Conservation (phyloP, 2,888 invertebrate species). For the Drosophila anomelani region DNA sequence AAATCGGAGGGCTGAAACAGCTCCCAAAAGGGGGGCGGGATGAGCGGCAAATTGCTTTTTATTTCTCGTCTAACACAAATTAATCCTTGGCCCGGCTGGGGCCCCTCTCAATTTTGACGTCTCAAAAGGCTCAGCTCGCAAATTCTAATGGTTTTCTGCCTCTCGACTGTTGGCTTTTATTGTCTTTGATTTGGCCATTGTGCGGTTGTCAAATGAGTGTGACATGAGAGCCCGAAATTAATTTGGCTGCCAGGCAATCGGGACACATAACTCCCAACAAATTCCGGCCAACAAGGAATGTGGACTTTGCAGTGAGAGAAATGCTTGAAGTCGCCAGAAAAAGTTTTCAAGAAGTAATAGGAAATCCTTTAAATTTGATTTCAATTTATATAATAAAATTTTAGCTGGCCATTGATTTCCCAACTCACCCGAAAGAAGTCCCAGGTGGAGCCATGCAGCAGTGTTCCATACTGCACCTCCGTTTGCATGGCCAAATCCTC, state of each 20-base stretch:
- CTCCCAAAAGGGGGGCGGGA: background rate
- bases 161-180: constrained; percentile 46
- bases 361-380: background rate
- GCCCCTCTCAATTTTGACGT: constrained; percentile 48
- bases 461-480: constrained; percentile 96
- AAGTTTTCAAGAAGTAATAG: background rate
- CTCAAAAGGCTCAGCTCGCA: constrained; percentile 38
- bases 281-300: background rate
- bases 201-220: constrained; percentile 49
- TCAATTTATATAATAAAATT: too few species aligned
- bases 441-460: constrained; percentile 92
- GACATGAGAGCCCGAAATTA: constrained; percentile 44
- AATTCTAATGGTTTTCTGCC: constrained; percentile 45
- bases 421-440: constrained; percentile 90
- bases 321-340: background rate
- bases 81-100: constrained; percentile 48
- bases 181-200: constrained; percentile 52
- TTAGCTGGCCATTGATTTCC: too few species aligned
- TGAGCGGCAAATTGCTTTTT: constrained; percentile 49
- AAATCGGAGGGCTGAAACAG: background rate
- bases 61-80: constrained; percentile 49
- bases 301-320: background rate
- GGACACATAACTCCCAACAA: background rate
- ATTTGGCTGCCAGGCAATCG: constrained; percentile 47
- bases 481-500: constrained; percentile 96